Percentiles rank a stretch among this genome's conserved stretches.
Evolutionary conservation across 2,797 vertebrate genomes (phyloP).

Genomic region (Sphenodon punctatus): DNA sequence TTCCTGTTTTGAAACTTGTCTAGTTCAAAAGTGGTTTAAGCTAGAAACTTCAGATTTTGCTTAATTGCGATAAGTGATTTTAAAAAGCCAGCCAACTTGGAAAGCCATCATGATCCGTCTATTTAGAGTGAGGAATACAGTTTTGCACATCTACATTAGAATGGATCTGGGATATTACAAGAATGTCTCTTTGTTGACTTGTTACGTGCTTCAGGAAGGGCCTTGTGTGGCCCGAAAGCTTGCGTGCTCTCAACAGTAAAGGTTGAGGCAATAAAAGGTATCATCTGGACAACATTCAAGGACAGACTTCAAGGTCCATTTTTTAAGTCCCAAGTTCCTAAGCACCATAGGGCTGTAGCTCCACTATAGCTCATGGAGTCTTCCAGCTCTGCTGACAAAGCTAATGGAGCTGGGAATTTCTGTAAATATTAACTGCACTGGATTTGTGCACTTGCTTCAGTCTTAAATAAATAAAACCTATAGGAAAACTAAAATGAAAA

Average conservation of each 20-base stretch:
- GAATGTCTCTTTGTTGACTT: neutral
- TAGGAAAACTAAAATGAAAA: conserved; percentile 16
- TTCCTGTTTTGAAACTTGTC: neutral
- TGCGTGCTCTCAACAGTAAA: too few species aligned
- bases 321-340: neutral
- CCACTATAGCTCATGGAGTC: neutral
- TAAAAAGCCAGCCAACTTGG: neutral
- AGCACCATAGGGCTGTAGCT: neutral
- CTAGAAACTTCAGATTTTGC: neutral
- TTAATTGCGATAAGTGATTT: neutral
- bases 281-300: too few species aligned
- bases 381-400: conserved; percentile 25
- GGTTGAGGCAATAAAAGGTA: too few species aligned
- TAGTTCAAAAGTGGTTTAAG: neutral
- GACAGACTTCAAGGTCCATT: too few species aligned
- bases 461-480: too few species aligned
- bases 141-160: neutral
- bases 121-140: neutral
- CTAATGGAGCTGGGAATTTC: conserved; percentile 10
- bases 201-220: too few species aligned
- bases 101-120: neutral
- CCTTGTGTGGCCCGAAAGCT: too few species aligned
- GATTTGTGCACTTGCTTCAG: too few species aligned
- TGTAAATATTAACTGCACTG: too few species aligned
- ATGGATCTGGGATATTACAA: neutral